phyloP scores from a whole-genome alignment of 2,113 vertebrate genomes.

The Chloropsis cyanopogon region DNA sequence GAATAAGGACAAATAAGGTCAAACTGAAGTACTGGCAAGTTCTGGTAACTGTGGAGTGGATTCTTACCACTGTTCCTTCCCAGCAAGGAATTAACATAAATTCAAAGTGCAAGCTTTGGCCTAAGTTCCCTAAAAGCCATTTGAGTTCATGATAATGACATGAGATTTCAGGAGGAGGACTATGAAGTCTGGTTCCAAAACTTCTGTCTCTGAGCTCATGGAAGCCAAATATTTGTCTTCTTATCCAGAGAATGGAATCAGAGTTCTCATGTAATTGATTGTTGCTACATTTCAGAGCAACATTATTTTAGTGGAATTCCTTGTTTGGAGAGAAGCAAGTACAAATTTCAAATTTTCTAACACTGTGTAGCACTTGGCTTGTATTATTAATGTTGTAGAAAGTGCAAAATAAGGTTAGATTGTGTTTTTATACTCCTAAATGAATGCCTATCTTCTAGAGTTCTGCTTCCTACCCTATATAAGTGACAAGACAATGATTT shows the following conservation, averaged over 20 bases:
- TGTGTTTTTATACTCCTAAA: not conserved
- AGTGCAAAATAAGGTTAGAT: not conserved
- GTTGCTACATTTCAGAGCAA: not conserved
- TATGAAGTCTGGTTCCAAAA: not conserved
- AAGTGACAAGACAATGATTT: not conserved
- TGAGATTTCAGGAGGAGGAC: not conserved
- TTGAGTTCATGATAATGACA: not conserved
- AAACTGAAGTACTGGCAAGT: not conserved
- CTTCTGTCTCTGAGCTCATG: fast-evolving
- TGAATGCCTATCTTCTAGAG: not conserved
- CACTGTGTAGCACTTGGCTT: not conserved
- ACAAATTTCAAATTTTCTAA: not conserved
- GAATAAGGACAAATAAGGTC: not conserved
- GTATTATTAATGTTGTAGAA: not conserved
- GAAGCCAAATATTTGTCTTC: not conserved
- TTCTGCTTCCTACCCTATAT: not conserved
- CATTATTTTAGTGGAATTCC: not conserved
- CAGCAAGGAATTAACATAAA: not conserved
- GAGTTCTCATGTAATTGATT: not conserved
- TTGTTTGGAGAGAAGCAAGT: not conserved
- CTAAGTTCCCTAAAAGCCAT: not conserved
- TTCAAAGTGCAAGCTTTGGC: not conserved
- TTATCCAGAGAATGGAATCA: not conserved
- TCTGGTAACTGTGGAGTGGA: not conserved
- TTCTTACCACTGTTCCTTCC: not conserved